phyloP scores from a whole-genome alignment of 1,140 invertebrate genomes.

The Drosophila sucinea region DNA sequence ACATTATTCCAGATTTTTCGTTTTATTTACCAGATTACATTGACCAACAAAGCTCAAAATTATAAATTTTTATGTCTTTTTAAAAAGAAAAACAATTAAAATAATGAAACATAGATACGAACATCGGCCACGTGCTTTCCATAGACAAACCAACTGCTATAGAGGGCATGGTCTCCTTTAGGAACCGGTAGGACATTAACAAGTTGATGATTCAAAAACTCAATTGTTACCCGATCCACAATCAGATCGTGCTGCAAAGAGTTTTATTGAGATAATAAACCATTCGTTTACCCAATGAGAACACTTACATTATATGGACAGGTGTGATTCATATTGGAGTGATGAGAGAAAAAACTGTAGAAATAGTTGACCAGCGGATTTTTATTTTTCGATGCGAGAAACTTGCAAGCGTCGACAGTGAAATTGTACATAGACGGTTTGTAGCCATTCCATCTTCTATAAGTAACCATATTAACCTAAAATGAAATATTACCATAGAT shows the following conservation, averaged over 20 bases:
- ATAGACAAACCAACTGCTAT: neutral
- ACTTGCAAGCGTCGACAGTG: constrained; percentile 23
- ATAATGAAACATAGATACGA: too few relatives aligned
- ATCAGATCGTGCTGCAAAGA: neutral
- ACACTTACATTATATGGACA: constrained; percentile 21
- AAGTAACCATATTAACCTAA: too few relatives aligned
- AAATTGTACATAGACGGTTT: constrained; percentile 38
- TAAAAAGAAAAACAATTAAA: too few relatives aligned
- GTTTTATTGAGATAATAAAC: neutral
- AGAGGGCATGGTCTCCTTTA: neutral
- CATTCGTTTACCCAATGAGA: too few relatives aligned
- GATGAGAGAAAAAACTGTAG: neutral
- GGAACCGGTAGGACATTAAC: too few relatives aligned
- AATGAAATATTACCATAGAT: neutral
- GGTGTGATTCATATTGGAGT: constrained; percentile 32
- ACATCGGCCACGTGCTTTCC: neutral
- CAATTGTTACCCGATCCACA: neutral
- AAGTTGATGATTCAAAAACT: too few relatives aligned
- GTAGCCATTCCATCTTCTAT: constrained; percentile 21
- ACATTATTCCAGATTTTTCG: too few relatives aligned
- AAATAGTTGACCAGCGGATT: constrained; percentile 6
- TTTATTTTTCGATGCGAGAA: constrained; percentile 10
- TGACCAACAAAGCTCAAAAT: too few relatives aligned
- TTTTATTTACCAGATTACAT: too few relatives aligned
- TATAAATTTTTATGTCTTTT: too few relatives aligned